These are phyloP conservation scores for Panonychus citri DNA, from an alignment of 1,140 invertebrate species.

Conservation along the genomic window DNA sequence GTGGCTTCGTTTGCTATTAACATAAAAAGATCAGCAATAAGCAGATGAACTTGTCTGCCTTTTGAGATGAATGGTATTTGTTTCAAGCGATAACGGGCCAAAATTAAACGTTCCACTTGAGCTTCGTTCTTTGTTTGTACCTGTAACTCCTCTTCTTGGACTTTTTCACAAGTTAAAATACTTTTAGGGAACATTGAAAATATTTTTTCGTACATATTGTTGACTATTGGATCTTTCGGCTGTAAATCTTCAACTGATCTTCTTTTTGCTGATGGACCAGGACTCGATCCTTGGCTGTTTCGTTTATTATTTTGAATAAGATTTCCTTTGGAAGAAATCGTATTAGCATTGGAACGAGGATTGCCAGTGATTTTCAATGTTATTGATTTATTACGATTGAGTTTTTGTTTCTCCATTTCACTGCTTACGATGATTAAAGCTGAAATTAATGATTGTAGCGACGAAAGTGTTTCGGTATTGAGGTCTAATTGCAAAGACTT, in stretches of 20 bases:
- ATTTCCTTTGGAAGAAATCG: background rate
- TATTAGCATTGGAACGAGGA: background rate
- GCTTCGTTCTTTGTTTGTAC: background rate
- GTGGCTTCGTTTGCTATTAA: background rate
- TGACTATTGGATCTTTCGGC: background rate
- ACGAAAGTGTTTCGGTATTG: background rate
- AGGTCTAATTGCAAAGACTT: background rate
- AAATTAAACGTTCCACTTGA: background rate
- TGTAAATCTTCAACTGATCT: background rate
- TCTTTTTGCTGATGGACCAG: constrained; percentile 4
- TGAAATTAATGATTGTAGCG: background rate
- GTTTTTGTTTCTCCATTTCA: background rate
- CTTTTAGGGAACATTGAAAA: background rate
- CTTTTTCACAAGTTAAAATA: background rate
- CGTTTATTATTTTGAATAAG: background rate
- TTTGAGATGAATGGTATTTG: background rate
- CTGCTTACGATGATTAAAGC: background rate
- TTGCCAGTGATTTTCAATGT: background rate
- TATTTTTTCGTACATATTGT: background rate
- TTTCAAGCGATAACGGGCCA: background rate
- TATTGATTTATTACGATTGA: background rate
- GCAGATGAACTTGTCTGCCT: background rate
- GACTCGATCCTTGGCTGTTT: constrained; percentile 1
- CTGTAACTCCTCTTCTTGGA: background rate
- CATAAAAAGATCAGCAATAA: constrained; percentile 4